These are phyloP conservation scores for Tragopan temminckii DNA, from an alignment of 2,797 vertebrate genomes.

Conservation along the genomic window DNA sequence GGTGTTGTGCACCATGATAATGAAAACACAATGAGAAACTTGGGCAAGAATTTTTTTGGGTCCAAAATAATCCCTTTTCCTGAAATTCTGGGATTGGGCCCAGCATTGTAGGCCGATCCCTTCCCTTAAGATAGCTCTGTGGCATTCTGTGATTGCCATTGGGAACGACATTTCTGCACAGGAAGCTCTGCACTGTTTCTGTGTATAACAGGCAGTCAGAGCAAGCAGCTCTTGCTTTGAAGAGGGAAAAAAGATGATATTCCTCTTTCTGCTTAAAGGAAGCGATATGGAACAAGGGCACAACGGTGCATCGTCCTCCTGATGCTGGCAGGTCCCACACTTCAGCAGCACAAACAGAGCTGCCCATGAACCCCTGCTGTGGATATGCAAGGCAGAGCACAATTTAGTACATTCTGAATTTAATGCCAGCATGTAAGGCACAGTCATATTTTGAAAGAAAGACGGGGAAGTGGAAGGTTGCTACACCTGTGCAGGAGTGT, in stretches of 20 bases:
- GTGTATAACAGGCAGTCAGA: background rate
- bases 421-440: background rate
- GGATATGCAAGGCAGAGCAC: background rate
- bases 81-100: slow-evolving; percentile 62
- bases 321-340: background rate
- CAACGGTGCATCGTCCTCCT: background rate
- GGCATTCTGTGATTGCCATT: slow-evolving; percentile 52
- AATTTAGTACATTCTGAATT: background rate
- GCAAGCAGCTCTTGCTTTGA: background rate
- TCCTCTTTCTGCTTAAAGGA: background rate
- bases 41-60: slow-evolving; percentile 50
- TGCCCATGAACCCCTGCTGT: background rate
- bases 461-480: background rate
- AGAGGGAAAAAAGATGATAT: background rate
- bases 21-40: slow-evolving; percentile 67
- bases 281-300: background rate
- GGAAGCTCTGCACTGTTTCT: slow-evolving; percentile 24
- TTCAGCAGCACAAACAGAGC: background rate
- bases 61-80: slow-evolving; percentile 70
- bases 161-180: slow-evolving; percentile 65
- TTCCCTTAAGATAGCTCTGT: slow-evolving; percentile 38
- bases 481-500: background rate
- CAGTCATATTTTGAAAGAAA: background rate
- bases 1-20: slow-evolving; percentile 14
- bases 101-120: slow-evolving; percentile 60